Evolutionary conservation across 2,888 invertebrate species (phyloP).

Genomic region (Mimachlamys varia): DNA sequence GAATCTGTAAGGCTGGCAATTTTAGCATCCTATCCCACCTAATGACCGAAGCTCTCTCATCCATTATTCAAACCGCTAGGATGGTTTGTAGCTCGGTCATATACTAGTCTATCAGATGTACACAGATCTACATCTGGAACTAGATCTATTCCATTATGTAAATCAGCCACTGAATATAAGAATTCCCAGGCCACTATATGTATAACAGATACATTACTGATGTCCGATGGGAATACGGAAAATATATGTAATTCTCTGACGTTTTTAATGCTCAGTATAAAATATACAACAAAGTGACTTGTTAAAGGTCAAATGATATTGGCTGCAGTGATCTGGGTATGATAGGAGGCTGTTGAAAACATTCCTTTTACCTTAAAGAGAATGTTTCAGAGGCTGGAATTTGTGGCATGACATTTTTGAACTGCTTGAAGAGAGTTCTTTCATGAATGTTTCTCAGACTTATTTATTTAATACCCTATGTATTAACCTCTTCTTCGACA

Average conservation of each 20-base stretch:
- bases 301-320: neutral
- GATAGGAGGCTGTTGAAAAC: neutral
- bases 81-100: neutral
- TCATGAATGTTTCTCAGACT: no score
- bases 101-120: neutral
- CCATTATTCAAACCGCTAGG: neutral
- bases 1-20: neutral
- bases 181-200: neutral
- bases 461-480: no score
- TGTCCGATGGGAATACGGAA: neutral
- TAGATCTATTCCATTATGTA: neutral
- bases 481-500: no score
- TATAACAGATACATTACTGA: neutral
- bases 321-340: neutral
- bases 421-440: no score
- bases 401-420: no score
- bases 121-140: neutral
- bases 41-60: neutral
- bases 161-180: neutral
- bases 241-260: neutral
- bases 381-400: no score
- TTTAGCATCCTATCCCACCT: neutral
- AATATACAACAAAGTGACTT: neutral
- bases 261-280: neutral
- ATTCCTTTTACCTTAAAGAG: neutral